Conservation (phyloP, 2,888 invertebrate species). For the Synanthedon myopaeformis region DNA sequence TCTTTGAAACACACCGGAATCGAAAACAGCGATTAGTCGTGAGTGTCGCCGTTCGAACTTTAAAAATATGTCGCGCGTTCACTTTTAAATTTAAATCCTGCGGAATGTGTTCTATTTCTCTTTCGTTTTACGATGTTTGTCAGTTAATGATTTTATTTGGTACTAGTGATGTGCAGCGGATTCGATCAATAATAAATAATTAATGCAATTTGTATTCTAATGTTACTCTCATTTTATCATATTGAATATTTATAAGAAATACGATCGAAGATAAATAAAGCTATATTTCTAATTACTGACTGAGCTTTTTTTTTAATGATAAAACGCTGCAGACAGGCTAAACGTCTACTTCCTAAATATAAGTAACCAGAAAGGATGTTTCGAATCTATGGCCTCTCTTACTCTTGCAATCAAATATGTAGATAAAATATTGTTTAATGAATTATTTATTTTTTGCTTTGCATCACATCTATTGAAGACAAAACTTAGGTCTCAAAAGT, state of each 20-base stretch:
- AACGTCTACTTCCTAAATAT: too few species aligned
- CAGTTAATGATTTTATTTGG: constrained; percentile 43
- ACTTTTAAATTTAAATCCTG: constrained; percentile 58
- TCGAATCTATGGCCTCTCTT: too few species aligned
- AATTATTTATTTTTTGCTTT: too few species aligned
- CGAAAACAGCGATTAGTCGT: constrained; percentile 70
- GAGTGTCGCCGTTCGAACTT: constrained; percentile 64
- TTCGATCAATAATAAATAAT: not conserved
- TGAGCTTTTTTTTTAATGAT: not conserved
- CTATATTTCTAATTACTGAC: not conserved
- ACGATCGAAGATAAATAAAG: not conserved
- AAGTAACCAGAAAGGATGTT: not conserved
- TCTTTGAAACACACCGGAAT: constrained; percentile 62
- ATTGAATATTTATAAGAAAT: not conserved
- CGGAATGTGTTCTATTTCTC: constrained; percentile 61
- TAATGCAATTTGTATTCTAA: too few species aligned
- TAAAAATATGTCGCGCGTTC: constrained; percentile 68
- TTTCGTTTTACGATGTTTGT: constrained; percentile 63
- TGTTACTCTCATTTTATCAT: not conserved
- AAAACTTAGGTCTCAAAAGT: too few species aligned
- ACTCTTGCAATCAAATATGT: too few species aligned
- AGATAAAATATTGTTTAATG: too few species aligned
- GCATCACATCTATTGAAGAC: too few species aligned
- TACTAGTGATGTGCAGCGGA: not conserved
- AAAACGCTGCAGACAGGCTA: not conserved